Conservation (phyloP, 1,140 invertebrate genomes). For the Bombus confusus region DNA sequence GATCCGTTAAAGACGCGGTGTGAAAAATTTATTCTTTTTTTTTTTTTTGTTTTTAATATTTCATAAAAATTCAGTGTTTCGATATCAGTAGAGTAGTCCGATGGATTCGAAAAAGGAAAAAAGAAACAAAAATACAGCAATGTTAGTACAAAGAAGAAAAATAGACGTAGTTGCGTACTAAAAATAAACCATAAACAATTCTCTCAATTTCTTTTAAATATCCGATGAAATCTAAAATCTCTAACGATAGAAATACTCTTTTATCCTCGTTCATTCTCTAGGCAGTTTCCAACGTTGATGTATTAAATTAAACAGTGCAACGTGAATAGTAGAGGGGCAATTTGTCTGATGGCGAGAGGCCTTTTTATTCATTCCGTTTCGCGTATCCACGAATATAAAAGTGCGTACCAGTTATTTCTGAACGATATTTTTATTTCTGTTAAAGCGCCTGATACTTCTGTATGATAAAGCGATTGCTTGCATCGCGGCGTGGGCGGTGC, state of each 20-base stretch:
- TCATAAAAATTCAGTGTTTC: background rate
- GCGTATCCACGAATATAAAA: constrained; percentile 22
- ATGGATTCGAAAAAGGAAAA: background rate
- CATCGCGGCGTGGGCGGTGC: constrained; percentile 37
- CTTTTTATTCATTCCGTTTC: constrained; percentile 21
- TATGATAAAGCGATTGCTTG: constrained; percentile 55
- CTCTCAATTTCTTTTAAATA: background rate
- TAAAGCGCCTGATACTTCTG: constrained; percentile 45
- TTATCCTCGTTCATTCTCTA: background rate
- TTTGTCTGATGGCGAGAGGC: background rate
- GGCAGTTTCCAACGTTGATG: background rate
- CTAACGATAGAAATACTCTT: background rate
- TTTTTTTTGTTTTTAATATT: background rate
- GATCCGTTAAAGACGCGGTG: background rate
- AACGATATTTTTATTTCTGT: constrained; percentile 48
- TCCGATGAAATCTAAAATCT: background rate
- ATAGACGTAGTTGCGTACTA: background rate
- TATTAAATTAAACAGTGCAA: background rate
- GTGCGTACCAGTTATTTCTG: constrained; percentile 52
- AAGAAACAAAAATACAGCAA: background rate
- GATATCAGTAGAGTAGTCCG: background rate
- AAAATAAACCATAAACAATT: background rate
- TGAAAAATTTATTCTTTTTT: background rate
- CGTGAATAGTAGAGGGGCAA: background rate
- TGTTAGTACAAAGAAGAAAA: background rate